phyloP scores from a whole-genome alignment of 2,113 vertebrate genomes.

The Eubucco bourcierii region DNA sequence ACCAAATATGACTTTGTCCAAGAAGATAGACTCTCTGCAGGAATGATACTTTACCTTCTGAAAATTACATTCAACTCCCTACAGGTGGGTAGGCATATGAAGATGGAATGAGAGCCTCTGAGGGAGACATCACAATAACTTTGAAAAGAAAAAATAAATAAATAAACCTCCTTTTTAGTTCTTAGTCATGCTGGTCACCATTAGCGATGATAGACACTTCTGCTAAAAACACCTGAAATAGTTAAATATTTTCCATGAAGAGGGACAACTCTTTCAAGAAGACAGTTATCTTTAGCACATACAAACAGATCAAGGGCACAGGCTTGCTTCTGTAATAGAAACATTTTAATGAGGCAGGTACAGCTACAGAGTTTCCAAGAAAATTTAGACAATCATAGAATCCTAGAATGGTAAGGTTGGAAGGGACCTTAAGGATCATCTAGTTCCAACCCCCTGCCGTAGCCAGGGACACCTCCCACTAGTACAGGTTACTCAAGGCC shows the following conservation, averaged over 20 bases:
- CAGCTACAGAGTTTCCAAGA: not conserved
- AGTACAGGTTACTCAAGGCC: too few relatives aligned
- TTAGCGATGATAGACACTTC: not conserved
- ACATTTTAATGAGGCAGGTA: not conserved
- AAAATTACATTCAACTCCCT: not conserved
- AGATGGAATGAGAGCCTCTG: not conserved
- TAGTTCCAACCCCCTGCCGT: too few relatives aligned
- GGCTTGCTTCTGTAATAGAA: not conserved
- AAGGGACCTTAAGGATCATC: too few relatives aligned
- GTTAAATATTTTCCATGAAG: not conserved
- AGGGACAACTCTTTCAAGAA: not conserved
- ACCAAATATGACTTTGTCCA: not conserved
- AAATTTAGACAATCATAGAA: too few relatives aligned
- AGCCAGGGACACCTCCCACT: too few relatives aligned
- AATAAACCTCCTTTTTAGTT: not conserved
- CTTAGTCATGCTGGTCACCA: not conserved
- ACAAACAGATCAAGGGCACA: not conserved
- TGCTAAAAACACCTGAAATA: not conserved
- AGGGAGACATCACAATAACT: not conserved
- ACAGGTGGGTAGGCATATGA: not conserved
- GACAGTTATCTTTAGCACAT: not conserved
- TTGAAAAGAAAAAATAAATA: not conserved
- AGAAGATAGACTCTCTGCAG: not conserved
- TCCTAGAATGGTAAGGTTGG: too few relatives aligned
- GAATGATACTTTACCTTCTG: not conserved